These are phyloP conservation scores for Nycticryphes semicollaris DNA, from an alignment of 2,113 vertebrate genomes.

Conservation along the genomic window DNA sequence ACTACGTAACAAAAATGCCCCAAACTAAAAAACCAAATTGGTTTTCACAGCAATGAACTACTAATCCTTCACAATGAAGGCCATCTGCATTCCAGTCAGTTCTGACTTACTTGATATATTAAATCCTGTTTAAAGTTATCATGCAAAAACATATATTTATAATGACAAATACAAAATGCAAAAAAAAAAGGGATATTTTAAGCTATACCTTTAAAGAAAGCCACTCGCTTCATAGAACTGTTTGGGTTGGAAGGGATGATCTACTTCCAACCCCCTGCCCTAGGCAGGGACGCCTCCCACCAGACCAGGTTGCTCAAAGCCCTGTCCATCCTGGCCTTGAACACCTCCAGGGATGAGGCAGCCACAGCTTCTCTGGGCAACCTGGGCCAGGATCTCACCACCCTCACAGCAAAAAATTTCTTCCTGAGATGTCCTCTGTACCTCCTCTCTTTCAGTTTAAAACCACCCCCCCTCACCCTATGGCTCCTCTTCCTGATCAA, in stretches of 20 bases:
- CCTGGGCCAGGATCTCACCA: too few species aligned
- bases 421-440: too few species aligned
- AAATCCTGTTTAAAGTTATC: not conserved
- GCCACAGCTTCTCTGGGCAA: too few species aligned
- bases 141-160: not conserved
- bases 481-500: not conserved
- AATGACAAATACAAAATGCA: not conserved
- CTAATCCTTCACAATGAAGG: not conserved
- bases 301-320: too few species aligned
- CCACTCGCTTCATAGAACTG: not conserved
- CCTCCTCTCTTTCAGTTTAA: not conserved
- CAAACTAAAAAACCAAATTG: not conserved
- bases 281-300: too few species aligned
- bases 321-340: too few species aligned
- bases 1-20: not conserved
- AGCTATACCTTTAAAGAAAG: not conserved
- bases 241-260: too few species aligned
- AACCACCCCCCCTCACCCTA: not conserved
- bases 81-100: not conserved
- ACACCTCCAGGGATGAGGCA: too few species aligned
- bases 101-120: not conserved
- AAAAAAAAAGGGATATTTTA: not conserved
- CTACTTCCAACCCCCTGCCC: too few species aligned
- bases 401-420: too few species aligned
- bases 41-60: not conserved